Percentiles rank a stretch among this genome's conserved stretches.
Conservation (phyloP, 2,797 vertebrate genomes). For the Falco peregrinus region DNA sequence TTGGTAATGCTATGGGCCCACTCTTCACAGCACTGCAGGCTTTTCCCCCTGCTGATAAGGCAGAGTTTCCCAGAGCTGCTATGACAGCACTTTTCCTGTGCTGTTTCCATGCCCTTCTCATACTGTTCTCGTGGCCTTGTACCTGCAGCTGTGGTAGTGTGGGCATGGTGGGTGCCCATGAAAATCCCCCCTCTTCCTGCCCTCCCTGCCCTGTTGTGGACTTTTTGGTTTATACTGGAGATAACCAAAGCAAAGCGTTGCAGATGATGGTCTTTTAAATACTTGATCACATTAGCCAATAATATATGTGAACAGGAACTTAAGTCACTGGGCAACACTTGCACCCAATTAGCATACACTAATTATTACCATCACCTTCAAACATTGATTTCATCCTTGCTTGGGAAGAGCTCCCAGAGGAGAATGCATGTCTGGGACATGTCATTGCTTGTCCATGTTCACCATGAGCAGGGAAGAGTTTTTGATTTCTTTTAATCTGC, state of each 20-base stretch:
- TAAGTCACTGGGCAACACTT: neutral
- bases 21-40: neutral
- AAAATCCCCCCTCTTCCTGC: neutral
- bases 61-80: neutral
- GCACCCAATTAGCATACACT: neutral
- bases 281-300: neutral
- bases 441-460: neutral
- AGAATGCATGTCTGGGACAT: neutral
- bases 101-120: neutral
- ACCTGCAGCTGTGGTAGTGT: neutral
- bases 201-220: neutral
- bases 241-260: neutral
- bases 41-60: neutral
- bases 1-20: no score
- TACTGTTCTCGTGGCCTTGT: neutral
- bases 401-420: neutral
- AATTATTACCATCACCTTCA: neutral
- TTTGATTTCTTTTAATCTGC: neutral
- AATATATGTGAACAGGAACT: neutral
- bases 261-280: neutral
- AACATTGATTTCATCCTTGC: neutral
- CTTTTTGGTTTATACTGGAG: neutral
- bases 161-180: neutral
- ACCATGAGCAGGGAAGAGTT: neutral
- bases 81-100: neutral